phyloP scores from a whole-genome alignment of 1,140 invertebrate species.

The Adoxophyes honmai region DNA sequence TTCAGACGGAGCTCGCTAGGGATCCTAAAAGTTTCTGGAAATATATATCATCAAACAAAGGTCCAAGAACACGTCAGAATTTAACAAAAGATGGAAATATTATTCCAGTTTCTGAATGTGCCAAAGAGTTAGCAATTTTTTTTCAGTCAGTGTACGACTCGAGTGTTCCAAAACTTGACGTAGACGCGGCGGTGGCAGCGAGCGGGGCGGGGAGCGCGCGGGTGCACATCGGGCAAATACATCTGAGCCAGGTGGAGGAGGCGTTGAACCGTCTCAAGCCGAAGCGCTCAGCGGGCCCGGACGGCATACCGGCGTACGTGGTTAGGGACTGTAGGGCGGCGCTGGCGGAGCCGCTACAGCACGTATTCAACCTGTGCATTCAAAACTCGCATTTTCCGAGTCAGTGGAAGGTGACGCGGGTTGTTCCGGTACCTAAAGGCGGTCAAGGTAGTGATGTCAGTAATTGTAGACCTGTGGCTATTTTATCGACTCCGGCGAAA shows the following conservation, averaged over 20 bases:
- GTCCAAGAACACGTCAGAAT: not conserved
- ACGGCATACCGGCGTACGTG: not conserved
- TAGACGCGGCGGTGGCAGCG: not conserved
- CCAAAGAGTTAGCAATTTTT: not conserved
- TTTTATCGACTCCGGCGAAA: conserved; percentile 1
- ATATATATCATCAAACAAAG: not conserved
- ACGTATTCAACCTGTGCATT: conserved; percentile 5
- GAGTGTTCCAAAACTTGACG: not conserved
- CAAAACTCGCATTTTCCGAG: not conserved
- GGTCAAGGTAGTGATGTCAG: not conserved
- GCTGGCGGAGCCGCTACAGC: not conserved
- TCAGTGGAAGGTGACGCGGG: not conserved
- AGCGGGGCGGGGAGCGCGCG: too few species aligned
- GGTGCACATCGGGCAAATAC: too few species aligned
- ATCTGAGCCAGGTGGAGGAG: too few species aligned
- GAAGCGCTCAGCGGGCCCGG: not conserved
- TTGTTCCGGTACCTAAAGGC: conserved; percentile 7
- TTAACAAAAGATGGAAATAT: too few species aligned
- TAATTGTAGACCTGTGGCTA: conserved; percentile 3
- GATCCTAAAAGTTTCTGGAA: conserved; percentile 16
- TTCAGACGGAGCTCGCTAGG: not conserved
- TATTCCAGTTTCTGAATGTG: too few species aligned
- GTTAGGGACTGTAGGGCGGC: not conserved
- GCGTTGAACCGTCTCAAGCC: not conserved
- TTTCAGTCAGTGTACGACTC: not conserved